Percentiles rank a stretch among this genome's conserved stretches.
These are phyloP conservation scores for Pimpla rufipes DNA, from an alignment of 2,888 invertebrate species.

Conservation along the genomic window DNA sequence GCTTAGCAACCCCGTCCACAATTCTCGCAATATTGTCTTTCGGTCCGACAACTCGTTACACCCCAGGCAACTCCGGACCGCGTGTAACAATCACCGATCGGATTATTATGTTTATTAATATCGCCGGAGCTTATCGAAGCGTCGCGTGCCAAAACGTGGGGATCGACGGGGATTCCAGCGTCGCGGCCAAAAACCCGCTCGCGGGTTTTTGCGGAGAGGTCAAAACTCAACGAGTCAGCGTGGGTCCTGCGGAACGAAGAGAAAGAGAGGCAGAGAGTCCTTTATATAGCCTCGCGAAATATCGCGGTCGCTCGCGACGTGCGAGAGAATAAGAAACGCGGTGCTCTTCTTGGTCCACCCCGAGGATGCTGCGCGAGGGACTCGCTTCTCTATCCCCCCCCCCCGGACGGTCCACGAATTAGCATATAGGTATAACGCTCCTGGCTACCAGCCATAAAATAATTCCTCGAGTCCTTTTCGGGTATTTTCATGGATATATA, in stretches of 20 bases:
- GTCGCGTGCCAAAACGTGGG: constrained; percentile 1
- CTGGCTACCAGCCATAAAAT: constrained; percentile 73
- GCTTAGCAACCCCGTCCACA: no score
- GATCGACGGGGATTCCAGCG: constrained; percentile 27
- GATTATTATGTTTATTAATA: constrained; percentile 21
- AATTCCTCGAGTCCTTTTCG: constrained; percentile 70
- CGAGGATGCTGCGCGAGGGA: neutral
- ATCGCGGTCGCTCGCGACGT: constrained; percentile 57
- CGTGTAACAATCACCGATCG: neutral
- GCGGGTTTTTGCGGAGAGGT: constrained; percentile 26
- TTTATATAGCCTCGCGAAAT: constrained; percentile 50
- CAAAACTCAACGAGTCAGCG: constrained; percentile 62
- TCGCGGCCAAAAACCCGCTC: constrained; percentile 35
- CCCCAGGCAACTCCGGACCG: no score
- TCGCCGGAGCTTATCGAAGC: neutral
- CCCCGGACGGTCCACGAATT: constrained; percentile 72
- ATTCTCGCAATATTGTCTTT: neutral
- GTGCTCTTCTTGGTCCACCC: constrained; percentile 47
- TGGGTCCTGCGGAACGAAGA: constrained; percentile 14
- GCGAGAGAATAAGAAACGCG: constrained; percentile 59
- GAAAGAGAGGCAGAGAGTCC: neutral
- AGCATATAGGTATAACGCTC: constrained; percentile 78
- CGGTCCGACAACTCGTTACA: constrained; percentile 4
- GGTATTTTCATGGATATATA: constrained; percentile 71
- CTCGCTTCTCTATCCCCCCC: constrained; percentile 67